These are phyloP conservation scores for Seladonia tumulorum DNA, from an alignment of 2,888 invertebrate species.

Conservation along the genomic window DNA sequence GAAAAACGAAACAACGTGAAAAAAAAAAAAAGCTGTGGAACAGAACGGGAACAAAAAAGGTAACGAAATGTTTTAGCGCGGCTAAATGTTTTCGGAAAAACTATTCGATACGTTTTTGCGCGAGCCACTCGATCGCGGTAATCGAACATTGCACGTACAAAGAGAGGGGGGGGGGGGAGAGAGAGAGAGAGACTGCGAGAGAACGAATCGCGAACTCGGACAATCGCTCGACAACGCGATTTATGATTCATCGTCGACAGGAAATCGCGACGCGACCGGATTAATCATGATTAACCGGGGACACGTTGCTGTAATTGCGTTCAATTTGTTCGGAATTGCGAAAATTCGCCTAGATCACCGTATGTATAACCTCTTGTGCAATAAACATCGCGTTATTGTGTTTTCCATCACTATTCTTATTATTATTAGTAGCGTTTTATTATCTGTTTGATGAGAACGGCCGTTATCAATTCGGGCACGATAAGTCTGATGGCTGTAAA, in stretches of 20 bases:
- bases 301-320: slow-evolving; percentile 44
- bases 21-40: not conserved
- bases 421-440: not conserved
- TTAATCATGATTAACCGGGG: slow-evolving; percentile 57
- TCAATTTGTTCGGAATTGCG: slow-evolving; percentile 29
- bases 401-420: not conserved
- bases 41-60: not conserved
- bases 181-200: too few relatives aligned
- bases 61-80: not conserved
- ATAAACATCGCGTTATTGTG: not conserved
- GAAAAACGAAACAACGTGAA: not conserved
- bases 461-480: not conserved
- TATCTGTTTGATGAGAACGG: not conserved
- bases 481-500: not conserved
- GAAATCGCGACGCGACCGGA: slow-evolving; percentile 47
- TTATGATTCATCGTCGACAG: slow-evolving; percentile 55
- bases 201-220: slow-evolving; percentile 24
- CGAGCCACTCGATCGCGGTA: not conserved
- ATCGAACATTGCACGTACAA: not conserved
- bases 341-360: slow-evolving; percentile 25
- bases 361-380: not conserved
- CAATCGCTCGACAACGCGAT: slow-evolving; percentile 46
- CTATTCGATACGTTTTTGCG: not conserved
- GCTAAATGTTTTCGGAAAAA: slow-evolving; percentile 2
- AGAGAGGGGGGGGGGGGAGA: not conserved